Percentiles rank a stretch among this genome's conserved stretches.
Conservation (phyloP, 2,888 invertebrate genomes). For the Drosophila melanosoma region DNA sequence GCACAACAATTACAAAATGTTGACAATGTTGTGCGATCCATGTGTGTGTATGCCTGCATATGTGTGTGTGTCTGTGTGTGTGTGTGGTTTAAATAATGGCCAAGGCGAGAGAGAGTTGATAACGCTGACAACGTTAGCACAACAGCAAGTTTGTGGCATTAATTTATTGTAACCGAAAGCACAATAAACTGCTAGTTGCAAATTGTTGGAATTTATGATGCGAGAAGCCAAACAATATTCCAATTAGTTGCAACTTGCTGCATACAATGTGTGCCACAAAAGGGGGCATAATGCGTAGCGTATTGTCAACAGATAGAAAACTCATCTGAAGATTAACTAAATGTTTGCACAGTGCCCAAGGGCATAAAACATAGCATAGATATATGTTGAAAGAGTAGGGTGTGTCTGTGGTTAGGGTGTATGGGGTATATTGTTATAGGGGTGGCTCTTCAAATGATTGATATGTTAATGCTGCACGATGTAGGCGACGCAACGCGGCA, state of each 20-base stretch:
- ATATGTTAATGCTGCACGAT: constrained; percentile 76
- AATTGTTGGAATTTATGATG: constrained; percentile 54
- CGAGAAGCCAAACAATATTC: constrained; percentile 46
- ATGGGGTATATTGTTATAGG: neutral
- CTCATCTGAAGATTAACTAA: constrained; percentile 61
- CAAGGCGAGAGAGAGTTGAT: constrained; percentile 45
- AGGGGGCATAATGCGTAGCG: neutral
- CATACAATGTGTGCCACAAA: constrained; percentile 3
- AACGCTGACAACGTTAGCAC: constrained; percentile 73
- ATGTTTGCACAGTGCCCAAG: constrained; percentile 60
- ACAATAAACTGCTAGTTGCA: constrained; percentile 64
- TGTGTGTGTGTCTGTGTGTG: constrained; percentile 11
- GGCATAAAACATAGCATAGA: neutral
- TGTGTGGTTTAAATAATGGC: constrained; percentile 13
- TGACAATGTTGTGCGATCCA: constrained; percentile 38
- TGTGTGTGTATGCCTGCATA: neutral
- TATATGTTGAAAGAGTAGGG: neutral
- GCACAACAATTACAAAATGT: constrained; percentile 74
- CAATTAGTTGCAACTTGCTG: constrained; percentile 51
- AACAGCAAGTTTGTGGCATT: constrained; percentile 70
- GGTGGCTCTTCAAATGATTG: constrained; percentile 66
- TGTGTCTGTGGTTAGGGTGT: neutral
- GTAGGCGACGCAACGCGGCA: constrained; percentile 38
- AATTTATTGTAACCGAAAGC: constrained; percentile 70
- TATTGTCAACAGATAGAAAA: constrained; percentile 44